Evolutionary conservation across 2,797 vertebrate species (phyloP).

Genomic region (Crenuchus spilurus): DNA sequence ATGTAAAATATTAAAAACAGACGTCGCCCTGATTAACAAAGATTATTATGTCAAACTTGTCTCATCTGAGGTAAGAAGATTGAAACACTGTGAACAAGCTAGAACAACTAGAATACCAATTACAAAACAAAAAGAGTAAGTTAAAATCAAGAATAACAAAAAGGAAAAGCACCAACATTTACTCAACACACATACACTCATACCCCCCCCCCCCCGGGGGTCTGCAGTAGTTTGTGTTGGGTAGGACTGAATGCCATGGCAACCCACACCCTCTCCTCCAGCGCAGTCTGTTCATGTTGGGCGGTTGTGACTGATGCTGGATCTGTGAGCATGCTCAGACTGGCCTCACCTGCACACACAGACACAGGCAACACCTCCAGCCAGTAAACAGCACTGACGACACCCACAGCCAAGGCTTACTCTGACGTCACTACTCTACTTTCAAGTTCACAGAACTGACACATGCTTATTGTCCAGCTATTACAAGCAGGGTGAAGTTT

Average conservation of each 20-base stretch:
- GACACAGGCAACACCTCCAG: conserved; percentile 50
- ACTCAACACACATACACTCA: not conserved
- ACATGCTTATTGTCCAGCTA: no score
- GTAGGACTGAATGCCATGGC: conserved; percentile 61
- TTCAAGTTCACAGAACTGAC: no score
- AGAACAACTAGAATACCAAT: no score
- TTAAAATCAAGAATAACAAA: not conserved
- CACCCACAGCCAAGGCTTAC: no score
- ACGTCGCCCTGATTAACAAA: no score
- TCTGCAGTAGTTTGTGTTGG: conserved; percentile 64
- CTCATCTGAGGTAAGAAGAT: no score
- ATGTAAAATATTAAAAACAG: no score
- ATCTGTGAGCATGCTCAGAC: conserved; percentile 68
- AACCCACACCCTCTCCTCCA: conserved; percentile 69
- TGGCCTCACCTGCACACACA: conserved; percentile 43
- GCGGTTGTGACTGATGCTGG: conserved; percentile 53
- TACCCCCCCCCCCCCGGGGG: conserved; percentile 57
- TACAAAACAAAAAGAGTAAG: not conserved
- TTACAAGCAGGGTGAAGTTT: no score
- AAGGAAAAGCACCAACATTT: not conserved
- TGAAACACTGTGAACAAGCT: no score
- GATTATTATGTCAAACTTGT: no score
- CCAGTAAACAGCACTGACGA: no score
- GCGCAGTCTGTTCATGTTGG: conserved; percentile 73
- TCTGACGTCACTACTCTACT: no score